Conservation (phyloP, 2,113 vertebrate species). For the Nycticorax nycticorax region DNA sequence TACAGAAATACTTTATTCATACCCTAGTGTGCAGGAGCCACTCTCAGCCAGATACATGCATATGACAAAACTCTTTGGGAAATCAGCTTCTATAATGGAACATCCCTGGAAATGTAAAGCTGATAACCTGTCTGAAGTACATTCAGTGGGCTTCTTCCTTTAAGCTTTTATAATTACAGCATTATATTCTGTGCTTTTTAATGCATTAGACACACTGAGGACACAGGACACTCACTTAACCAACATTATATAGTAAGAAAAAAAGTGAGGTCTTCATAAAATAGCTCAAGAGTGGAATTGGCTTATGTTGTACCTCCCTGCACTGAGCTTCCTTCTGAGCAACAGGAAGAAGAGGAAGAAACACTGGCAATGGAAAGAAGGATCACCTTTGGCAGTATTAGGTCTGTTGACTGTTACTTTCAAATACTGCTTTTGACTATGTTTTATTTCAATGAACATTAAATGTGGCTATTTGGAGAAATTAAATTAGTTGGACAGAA, state of each 20-base stretch:
- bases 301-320: neutral
- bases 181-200: neutral
- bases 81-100: conserved; percentile 3
- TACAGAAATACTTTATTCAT: neutral
- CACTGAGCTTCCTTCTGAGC: neutral
- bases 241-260: fast-evolving
- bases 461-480: neutral
- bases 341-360: neutral
- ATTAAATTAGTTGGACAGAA: neutral
- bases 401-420: neutral
- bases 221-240: neutral
- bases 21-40: neutral
- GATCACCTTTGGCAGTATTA: neutral
- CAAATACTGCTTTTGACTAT: neutral
- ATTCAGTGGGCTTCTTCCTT: neutral
- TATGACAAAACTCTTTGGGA: neutral
- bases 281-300: neutral
- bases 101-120: neutral
- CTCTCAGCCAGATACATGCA: neutral
- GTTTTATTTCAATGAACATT: neutral
- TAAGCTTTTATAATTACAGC: neutral
- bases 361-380: neutral
- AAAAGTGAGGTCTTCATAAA: neutral
- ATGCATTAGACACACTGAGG: neutral
- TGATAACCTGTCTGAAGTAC: neutral